Conservation (phyloP, 2,113 vertebrate species). For the Corynorhinus townsendii region DNA sequence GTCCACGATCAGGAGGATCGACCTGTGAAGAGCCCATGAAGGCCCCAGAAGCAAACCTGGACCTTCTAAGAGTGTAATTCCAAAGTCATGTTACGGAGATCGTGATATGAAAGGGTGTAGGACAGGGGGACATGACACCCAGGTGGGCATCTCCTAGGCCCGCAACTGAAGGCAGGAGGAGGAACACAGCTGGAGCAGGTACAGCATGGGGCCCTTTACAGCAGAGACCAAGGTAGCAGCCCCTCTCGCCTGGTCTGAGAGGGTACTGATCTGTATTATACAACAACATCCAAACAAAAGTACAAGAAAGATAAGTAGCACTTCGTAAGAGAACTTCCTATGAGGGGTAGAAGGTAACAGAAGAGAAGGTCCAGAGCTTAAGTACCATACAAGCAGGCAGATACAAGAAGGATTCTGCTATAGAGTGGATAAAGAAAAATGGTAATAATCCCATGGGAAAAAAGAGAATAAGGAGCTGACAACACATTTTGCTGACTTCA, state of each 20-base stretch:
- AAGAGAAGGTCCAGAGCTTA: not conserved
- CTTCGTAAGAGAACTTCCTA: not conserved
- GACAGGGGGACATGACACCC: not conserved
- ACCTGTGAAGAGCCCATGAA: not conserved
- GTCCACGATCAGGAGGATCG: not conserved
- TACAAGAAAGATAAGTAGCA: not conserved
- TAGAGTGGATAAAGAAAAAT: not conserved
- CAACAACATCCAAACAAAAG: not conserved
- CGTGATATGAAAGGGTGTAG: not conserved
- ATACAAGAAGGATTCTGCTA: not conserved
- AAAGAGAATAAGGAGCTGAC: not conserved
- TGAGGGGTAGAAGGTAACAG: not conserved
- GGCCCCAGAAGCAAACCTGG: not conserved
- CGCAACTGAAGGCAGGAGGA: not conserved
- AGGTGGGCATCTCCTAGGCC: not conserved
- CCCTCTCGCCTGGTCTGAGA: not conserved
- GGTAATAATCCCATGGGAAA: rapidly evolving
- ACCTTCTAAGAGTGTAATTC: not conserved
- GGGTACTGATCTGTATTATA: not conserved
- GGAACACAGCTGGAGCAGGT: not conserved
- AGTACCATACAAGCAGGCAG: not conserved
- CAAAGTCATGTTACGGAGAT: not conserved
- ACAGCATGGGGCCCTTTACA: not conserved
- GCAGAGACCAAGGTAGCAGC: not conserved
- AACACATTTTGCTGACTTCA: not conserved